Conservation (phyloP, 2,888 invertebrate species). For the Amiota minor region DNA sequence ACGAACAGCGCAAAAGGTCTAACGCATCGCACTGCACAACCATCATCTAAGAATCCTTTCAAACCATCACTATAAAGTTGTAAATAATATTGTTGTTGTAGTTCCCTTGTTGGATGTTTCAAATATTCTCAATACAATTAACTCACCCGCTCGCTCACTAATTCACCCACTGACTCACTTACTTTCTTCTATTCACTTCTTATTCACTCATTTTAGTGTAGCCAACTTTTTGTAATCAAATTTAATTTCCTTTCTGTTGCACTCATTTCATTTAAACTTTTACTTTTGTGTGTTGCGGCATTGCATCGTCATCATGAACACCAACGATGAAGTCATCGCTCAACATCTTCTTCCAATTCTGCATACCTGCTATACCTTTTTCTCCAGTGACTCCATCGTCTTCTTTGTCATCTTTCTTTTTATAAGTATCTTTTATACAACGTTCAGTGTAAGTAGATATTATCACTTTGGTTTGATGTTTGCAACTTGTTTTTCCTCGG, state of each 20-base stretch:
- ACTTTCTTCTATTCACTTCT: neutral
- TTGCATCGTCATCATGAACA: neutral
- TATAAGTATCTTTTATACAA: too few relatives aligned
- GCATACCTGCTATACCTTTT: neutral
- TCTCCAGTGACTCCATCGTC: too few relatives aligned
- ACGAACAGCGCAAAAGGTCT: neutral
- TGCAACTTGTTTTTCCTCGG: too few relatives aligned
- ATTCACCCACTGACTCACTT: neutral
- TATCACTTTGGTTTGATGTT: too few relatives aligned
- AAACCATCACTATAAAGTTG: neutral
- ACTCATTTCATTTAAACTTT: constrained; percentile 36
- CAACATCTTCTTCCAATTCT: constrained; percentile 2
- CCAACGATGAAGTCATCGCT: neutral
- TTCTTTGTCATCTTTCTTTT: too few relatives aligned
- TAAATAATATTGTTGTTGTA: neutral
- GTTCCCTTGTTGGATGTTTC: constrained; percentile 2
- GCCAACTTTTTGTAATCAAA: constrained; percentile 27
- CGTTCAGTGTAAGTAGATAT: too few relatives aligned
- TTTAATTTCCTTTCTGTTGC: constrained; percentile 35
- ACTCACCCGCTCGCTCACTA: neutral
- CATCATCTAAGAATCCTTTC: too few relatives aligned
- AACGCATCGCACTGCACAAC: too few relatives aligned
- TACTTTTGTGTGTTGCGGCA: constrained; percentile 30
- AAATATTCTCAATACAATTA: neutral
- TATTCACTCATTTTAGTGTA: neutral